Evolutionary conservation across 2,113 vertebrate genomes (phyloP), one percentile per base, ranked within the genome.

Genomic region (Stictonetta naevosa): DNA sequence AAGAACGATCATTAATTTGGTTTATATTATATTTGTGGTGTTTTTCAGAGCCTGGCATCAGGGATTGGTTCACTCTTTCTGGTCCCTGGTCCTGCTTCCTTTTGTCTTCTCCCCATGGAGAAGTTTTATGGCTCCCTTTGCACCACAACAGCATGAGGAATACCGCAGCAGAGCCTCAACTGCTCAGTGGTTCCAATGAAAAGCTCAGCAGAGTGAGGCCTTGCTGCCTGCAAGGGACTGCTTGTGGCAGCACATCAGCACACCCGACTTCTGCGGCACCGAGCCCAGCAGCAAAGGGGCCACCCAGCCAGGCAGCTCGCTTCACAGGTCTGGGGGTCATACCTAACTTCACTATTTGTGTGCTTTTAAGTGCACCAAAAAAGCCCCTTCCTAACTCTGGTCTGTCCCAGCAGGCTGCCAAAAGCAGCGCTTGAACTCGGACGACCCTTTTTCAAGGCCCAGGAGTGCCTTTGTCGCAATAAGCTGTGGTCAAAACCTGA

Each of bases 211-310:
- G 40, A 20, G 40, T 25, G 48, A 48, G 20, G 18, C 29, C 73
- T 71, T 2, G 0, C 62, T 38, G 22, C 29, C 21, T 3, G 64
- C 38, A 17, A 63, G 40, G 3, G 1, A 46, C 33, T 23, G 33
- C 55, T 50, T 40, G 12, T 40, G 23, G 76, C 29, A 13, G 58
- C 2, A 1, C 6, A n/a, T 5, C 36, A 11, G 28, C 1, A 0
- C 63, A 59, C 23, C 68, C 6, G 0, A 8, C 28, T 64, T 40
- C 31, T 3, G 53, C 23, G 16, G 34, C 42, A 33, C 10, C 0
- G 1, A 44, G 64, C 29, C 16, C 34, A 34, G 48, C 83, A 58
- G 67, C 8, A 0, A 53, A 12, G 13, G 34, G 22, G 5, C 34
- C 36, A 34, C 56, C 20, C 40, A 56, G 46, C 28, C 48, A 44